These are phyloP conservation scores for Marmota flaviventris DNA, from an alignment of 2,113 vertebrate species.

Conservation along the genomic window DNA sequence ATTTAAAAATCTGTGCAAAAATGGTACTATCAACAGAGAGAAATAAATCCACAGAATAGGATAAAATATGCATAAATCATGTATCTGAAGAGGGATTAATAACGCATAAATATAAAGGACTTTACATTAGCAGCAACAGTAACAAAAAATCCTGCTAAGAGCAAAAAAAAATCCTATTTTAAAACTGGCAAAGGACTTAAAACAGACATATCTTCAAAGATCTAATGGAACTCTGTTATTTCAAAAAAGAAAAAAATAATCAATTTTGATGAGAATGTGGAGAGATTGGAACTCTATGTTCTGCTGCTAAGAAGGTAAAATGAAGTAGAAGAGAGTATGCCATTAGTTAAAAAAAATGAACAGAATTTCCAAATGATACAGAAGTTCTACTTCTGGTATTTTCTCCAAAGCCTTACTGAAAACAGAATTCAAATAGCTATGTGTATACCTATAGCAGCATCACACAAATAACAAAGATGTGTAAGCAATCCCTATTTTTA, in stretches of 20 bases:
- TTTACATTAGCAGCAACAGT: background rate
- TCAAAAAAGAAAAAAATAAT: background rate
- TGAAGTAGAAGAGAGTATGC: background rate
- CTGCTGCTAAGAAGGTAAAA: background rate
- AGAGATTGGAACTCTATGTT: background rate
- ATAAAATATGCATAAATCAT: background rate
- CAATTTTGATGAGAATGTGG: background rate
- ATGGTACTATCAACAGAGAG: background rate
- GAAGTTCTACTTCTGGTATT: background rate
- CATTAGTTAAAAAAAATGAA: background rate
- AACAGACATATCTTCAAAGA: background rate
- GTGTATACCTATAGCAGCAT: background rate
- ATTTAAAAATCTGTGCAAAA: background rate
- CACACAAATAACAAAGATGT: background rate
- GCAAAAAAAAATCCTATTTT: background rate
- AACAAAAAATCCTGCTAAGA: background rate
- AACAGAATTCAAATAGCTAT: background rate
- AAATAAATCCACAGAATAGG: background rate
- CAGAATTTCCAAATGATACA: background rate
- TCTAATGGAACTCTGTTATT: background rate
- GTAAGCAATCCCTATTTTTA: background rate
- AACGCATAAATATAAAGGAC: background rate
- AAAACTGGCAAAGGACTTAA: background rate
- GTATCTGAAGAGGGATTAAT: background rate
- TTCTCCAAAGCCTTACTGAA: background rate